Evolutionary conservation across 1,140 invertebrate genomes (phyloP).

Genomic region (Trialeurodes vaporariorum): DNA sequence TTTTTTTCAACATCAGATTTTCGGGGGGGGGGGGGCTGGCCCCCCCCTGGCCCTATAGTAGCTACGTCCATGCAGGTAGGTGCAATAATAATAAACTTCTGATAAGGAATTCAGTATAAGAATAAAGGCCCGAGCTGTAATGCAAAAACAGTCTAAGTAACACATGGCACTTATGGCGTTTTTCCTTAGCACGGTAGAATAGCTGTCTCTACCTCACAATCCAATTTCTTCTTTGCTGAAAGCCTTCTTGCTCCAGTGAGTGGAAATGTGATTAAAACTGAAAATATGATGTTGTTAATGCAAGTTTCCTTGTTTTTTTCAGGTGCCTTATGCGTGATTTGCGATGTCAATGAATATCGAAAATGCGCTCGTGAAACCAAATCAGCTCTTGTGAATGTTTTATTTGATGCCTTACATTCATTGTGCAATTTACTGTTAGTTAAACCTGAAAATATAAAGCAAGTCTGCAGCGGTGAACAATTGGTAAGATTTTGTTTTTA

Average conservation of each 20-base stretch:
- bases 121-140: too few species aligned
- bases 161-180: too few species aligned
- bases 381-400: constrained; percentile 60
- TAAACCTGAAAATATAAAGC: constrained; percentile 89
- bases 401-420: constrained; percentile 91
- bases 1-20: too few species aligned
- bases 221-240: not conserved
- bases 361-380: constrained; percentile 65
- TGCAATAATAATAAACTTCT: constrained; percentile 13
- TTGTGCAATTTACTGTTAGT: constrained; percentile 92
- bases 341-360: constrained; percentile 92
- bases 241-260: not conserved
- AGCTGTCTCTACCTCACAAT: not conserved
- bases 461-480: constrained; percentile 88
- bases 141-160: too few species aligned
- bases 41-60: too few species aligned
- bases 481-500: constrained; percentile 69
- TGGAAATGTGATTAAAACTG: not conserved
- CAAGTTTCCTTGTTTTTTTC: constrained; percentile 24
- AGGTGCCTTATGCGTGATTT: constrained; percentile 95
- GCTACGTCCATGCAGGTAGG: too few species aligned
- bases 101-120: not conserved
- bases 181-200: too few species aligned
- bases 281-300: not conserved
- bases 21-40: too few species aligned